phyloP scores from a whole-genome alignment of 2,797 vertebrate species.

The Acanthurus lineatus region DNA sequence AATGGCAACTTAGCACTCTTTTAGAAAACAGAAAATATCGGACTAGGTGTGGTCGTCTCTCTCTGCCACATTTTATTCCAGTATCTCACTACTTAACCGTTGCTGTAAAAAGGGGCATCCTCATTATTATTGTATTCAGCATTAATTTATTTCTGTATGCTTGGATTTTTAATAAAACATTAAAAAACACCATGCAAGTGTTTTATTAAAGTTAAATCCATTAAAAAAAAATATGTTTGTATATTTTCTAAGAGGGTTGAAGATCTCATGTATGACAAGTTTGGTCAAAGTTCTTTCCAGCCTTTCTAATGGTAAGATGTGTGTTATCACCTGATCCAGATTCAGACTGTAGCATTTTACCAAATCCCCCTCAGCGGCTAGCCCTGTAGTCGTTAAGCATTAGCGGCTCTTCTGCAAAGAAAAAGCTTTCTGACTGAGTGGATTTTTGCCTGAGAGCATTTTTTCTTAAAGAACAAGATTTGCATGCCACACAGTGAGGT shows the following conservation, averaged over 20 bases:
- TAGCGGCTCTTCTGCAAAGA: slow-evolving; percentile 12
- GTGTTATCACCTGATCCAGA: background rate
- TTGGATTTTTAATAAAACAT: no score
- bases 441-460: slow-evolving; percentile 31
- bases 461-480: slow-evolving; percentile 26
- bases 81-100: no score
- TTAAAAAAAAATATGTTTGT: background rate
- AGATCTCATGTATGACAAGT: background rate
- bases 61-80: no score
- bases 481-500: background rate
- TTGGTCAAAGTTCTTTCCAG: background rate
- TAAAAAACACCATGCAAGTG: no score
- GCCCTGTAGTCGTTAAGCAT: slow-evolving; percentile 23
- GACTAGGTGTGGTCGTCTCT: no score
- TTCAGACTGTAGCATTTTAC: background rate
- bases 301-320: background rate
- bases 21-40: no score
- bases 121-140: no score
- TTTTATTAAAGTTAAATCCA: no score
- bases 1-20: no score
- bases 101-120: no score
- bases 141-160: no score
- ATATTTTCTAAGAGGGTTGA: background rate
- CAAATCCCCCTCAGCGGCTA: background rate
- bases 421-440: slow-evolving; percentile 26